phyloP scores from a whole-genome alignment of 2,797 vertebrate genomes.

The Neopelma chrysocephalum region DNA sequence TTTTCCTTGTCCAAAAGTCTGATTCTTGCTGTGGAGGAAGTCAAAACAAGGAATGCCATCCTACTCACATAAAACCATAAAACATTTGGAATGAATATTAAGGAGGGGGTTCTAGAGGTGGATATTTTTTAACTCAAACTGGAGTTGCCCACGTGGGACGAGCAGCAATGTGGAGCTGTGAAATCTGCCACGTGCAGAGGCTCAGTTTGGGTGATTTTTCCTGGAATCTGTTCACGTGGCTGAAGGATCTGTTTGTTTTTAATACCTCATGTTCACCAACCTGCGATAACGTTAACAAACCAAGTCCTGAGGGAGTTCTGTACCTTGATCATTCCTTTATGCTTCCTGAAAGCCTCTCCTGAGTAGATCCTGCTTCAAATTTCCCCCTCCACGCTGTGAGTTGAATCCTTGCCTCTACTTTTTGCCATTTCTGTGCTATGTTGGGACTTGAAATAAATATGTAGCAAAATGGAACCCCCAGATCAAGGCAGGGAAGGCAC shows the following conservation, averaged over 20 bases:
- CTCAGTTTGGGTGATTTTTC: neutral
- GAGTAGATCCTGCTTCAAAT: neutral
- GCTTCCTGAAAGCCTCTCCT: neutral
- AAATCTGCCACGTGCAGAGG: neutral
- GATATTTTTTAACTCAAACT: neutral
- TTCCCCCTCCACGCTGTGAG: neutral
- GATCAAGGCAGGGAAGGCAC: neutral
- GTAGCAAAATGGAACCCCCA: rapidly evolving
- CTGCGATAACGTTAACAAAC: neutral
- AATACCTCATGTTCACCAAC: neutral
- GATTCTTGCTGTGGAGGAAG: neutral
- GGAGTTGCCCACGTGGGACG: rapidly evolving
- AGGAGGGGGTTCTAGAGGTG: neutral
- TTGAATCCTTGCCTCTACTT: neutral
- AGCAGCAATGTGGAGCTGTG: neutral
- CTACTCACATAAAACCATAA: neutral
- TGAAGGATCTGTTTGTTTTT: neutral
- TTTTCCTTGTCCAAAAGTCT: neutral
- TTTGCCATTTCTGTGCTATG: rapidly evolving
- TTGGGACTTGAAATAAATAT: neutral
- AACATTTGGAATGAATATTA: rapidly evolving
- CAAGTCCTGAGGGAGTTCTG: neutral
- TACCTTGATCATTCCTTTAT: neutral
- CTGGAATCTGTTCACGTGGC: neutral
- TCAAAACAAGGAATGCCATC: neutral